A percentile compares a stretch with the other conserved stretches of the same genome.
phyloP scores from a whole-genome alignment of 2,888 invertebrate species.

The Oscheius sp. region DNA sequence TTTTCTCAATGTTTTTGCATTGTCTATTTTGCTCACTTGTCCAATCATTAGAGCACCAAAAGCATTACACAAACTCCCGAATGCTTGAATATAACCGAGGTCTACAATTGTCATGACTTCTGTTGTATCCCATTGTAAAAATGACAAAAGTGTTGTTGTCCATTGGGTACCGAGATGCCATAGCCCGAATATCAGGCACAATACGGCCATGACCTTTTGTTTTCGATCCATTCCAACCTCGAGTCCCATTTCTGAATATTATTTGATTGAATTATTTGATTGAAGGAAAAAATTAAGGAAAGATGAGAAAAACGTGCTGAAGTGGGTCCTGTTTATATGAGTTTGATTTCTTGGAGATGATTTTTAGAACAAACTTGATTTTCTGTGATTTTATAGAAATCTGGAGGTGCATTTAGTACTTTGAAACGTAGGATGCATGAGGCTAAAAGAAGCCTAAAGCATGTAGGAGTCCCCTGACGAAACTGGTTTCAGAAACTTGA shows the following conservation, averaged over 20 bases:
- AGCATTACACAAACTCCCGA: slow-evolving; percentile 68
- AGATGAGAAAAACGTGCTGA: neutral
- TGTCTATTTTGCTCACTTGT: slow-evolving; percentile 42
- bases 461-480: too few relatives aligned
- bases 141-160: slow-evolving; percentile 69
- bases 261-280: neutral
- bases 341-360: too few relatives aligned
- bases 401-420: too few relatives aligned
- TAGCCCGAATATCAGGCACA: slow-evolving; percentile 68
- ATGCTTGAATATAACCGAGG: slow-evolving; percentile 69
- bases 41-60: slow-evolving; percentile 67
- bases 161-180: slow-evolving; percentile 70
- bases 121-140: slow-evolving; percentile 70
- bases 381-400: too few relatives aligned
- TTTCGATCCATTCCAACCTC: slow-evolving; percentile 56
- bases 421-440: neutral
- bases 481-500: too few relatives aligned
- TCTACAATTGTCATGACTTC: slow-evolving; percentile 68
- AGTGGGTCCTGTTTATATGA: neutral
- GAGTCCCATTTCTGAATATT: slow-evolving; percentile 10
- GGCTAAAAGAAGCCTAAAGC: neutral
- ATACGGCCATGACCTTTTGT: slow-evolving; percentile 60
- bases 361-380: too few relatives aligned
- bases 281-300: neutral
- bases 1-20: neutral